Base-by-base conservation (phyloP, 2,797 vertebrate species). In the Poeciliopsis turneri region DNA sequence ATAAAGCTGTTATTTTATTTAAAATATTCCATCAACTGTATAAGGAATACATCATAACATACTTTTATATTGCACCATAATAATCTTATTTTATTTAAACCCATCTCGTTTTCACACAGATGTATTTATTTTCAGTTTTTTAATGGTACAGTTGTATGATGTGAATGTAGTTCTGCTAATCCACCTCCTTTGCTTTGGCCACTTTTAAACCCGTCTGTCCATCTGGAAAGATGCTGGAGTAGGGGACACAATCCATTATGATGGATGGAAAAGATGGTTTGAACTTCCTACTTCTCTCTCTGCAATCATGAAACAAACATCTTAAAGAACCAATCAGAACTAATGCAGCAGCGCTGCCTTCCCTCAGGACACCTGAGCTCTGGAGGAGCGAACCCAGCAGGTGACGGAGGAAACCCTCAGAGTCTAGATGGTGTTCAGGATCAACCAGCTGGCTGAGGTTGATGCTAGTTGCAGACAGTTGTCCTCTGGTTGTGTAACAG, bases 401-500 rank as follows among this genome's bases (percentile, higher is more conserved):
- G 18, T 64, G 59, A 36, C 9, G 5, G 2, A 18, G 15, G 30
- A 36, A 4, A 66, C 64, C 9, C 11, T 28, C 4, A 0, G 11
- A 57, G 59, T 61, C 59, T 59, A 5, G 16, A 64, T 20, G 59
- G 2, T 36, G 59, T 36, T 59, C 57, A 30, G 57, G n/a, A 28
- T 59, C 55, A 12, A 53, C 1, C 39, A 23, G 9, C 5, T 8
- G 0, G 36, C 23, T 25, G 20, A 68, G 30, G 20, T 13, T 30
- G n/a, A 20, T 59, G 28, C 66, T 68, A 9, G 1, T 25, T 39
- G 10, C 36, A 68, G 64, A 25, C 18, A 3, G 23, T 13, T 74
- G 47, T 57, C 43, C 28, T 49, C 55, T 76, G 68, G 70, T 76
- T 80, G 74, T 72, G 74, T 64, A 80, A 81, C 75, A 45, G 49